These are phyloP conservation scores for Hippoglossus hippoglossus DNA, from an alignment of 2,797 vertebrate genomes.

Conservation along the genomic window DNA sequence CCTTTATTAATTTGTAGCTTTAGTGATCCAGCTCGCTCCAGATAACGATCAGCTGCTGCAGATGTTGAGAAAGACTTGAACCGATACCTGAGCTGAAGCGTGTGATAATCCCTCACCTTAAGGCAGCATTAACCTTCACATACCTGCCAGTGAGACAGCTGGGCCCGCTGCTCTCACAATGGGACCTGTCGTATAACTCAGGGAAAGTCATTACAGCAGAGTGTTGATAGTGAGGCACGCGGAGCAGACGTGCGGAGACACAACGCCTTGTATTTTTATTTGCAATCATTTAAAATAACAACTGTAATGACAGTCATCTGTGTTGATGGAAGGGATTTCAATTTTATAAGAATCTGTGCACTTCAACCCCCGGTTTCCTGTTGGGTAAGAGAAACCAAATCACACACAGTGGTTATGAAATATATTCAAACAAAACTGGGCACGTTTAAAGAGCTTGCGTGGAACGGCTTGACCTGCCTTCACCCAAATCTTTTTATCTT, in stretches of 20 bases:
- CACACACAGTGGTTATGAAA: not conserved
- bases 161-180: slow-evolving; percentile 47
- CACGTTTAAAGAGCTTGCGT: not conserved
- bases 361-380: not conserved
- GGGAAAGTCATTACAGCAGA: slow-evolving; percentile 24
- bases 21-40: not conserved
- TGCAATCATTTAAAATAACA: slow-evolving; percentile 8
- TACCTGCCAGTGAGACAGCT: slow-evolving; percentile 40
- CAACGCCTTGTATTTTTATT: slow-evolving; percentile 2
- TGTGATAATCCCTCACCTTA: slow-evolving; percentile 13
- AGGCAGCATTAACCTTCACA: slow-evolving; percentile 44
- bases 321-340: not conserved
- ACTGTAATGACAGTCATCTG: slow-evolving; percentile 1
- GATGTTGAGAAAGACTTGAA: slow-evolving; percentile 2
- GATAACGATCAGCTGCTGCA: slow-evolving; percentile 8
- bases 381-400: not conserved
- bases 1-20: not conserved
- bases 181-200: slow-evolving; percentile 28
- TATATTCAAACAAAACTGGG: slow-evolving; percentile 10
- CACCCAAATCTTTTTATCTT: not conserved
- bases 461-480: slow-evolving; percentile 7
- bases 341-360: not conserved
- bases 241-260: slow-evolving; percentile 19
- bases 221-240: slow-evolving; percentile 19
- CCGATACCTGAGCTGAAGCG: not conserved